Evolutionary conservation across 2,888 invertebrate species (phyloP).

Genomic region (Lissonota sp.): DNA sequence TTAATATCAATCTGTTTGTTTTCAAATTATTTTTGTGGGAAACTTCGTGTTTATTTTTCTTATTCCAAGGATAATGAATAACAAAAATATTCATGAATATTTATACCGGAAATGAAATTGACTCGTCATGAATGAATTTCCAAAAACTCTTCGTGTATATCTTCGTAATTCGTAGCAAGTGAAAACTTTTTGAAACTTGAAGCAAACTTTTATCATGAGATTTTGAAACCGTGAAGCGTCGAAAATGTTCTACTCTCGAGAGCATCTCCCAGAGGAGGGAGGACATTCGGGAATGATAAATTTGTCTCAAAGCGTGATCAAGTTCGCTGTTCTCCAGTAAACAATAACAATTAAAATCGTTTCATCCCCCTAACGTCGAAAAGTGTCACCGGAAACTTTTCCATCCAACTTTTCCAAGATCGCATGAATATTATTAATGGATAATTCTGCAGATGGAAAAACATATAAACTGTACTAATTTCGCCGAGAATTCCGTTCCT

Average conservation of each 20-base stretch:
- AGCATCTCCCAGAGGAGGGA: neutral
- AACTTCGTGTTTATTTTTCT: too few relatives aligned
- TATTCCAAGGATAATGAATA: too few relatives aligned
- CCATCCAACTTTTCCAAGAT: neutral
- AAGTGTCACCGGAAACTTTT: neutral
- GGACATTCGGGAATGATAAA: neutral
- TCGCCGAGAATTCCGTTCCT: too few relatives aligned
- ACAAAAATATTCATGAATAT: neutral
- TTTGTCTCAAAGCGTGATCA: neutral
- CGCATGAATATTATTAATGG: neutral
- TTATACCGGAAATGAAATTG: conserved; percentile 1
- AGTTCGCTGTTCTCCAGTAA: neutral
- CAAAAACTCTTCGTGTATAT: conserved; percentile 3
- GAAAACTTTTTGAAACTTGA: conserved; percentile 3
- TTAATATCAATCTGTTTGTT: too few relatives aligned
- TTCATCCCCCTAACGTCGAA: neutral
- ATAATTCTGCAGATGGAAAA: neutral
- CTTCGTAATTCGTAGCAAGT: conserved; percentile 7
- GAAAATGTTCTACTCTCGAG: neutral
- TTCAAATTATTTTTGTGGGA: too few relatives aligned
- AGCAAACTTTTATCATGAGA: too few relatives aligned
- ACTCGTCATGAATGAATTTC: conserved; percentile 24
- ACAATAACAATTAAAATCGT: conserved; percentile 4
- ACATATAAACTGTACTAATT: neutral
- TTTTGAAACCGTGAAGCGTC: too few relatives aligned